Evolutionary conservation across 2,888 invertebrate species (phyloP).

Genomic region (Eudemis profundana): DNA sequence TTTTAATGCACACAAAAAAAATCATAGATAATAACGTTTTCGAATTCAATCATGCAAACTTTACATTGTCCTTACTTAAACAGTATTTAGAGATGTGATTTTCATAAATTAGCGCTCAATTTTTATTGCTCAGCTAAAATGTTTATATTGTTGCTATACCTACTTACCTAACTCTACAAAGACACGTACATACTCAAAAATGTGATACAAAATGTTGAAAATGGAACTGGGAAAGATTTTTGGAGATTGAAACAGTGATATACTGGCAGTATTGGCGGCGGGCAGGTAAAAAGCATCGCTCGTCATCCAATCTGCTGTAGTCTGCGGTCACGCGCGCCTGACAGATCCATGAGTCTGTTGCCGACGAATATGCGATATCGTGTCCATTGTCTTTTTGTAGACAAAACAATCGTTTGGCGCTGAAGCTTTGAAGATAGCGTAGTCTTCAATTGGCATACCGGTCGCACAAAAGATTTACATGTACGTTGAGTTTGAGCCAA

Average conservation of each 20-base stretch:
- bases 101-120: neutral
- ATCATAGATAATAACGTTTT: no score
- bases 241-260: slow-evolving; percentile 37
- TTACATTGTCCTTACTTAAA: neutral
- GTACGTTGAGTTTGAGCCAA: neutral
- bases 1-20: no score
- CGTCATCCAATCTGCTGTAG: slow-evolving; percentile 64
- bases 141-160: neutral
- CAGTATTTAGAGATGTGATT: neutral
- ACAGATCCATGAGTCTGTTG: slow-evolving; percentile 73
- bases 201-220: slow-evolving; percentile 7
- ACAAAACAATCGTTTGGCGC: slow-evolving; percentile 51
- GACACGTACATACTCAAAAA: neutral
- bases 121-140: neutral
- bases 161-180: neutral
- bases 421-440: slow-evolving; percentile 59
- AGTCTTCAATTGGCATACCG: neutral
- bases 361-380: slow-evolving; percentile 69
- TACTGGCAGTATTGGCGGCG: slow-evolving; percentile 10
- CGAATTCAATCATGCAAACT: neutral
- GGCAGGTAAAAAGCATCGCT: slow-evolving; percentile 22
- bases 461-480: neutral
- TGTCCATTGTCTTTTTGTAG: slow-evolving; percentile 72
- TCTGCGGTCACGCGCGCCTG: slow-evolving; percentile 72
- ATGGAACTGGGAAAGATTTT: slow-evolving; percentile 20